A percentile compares a stretch with the other conserved stretches of the same genome.
Conservation (phyloP, 2,113 vertebrate species). For the Caretta caretta region DNA sequence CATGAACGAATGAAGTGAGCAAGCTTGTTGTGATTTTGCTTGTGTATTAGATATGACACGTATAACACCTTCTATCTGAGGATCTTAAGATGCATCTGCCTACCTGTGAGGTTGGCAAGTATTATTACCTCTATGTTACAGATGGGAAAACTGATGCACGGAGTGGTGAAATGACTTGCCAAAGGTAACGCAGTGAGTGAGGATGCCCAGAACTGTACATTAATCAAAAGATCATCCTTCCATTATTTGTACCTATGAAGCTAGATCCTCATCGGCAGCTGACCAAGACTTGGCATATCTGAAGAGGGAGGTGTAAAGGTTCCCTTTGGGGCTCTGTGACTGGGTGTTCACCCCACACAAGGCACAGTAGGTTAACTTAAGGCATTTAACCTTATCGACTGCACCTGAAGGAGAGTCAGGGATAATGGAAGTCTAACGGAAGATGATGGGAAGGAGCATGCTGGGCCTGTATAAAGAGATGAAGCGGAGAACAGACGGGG, state of each 20-base stretch:
- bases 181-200: not conserved
- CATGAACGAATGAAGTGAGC: not conserved
- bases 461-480: not conserved
- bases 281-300: accelerated
- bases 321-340: not conserved
- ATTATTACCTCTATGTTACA: accelerated
- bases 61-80: not conserved
- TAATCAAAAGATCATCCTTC: not conserved
- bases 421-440: not conserved
- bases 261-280: not conserved
- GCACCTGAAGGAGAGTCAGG: not conserved
- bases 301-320: not conserved
- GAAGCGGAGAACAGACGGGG: not conserved
- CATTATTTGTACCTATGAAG: not conserved
- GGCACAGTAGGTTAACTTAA: not conserved
- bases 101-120: not conserved
- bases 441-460: not conserved
- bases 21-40: not conserved
- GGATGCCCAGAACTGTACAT: not conserved
- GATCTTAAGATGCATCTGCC: not conserved
- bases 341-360: not conserved
- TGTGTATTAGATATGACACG: not conserved
- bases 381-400: not conserved
- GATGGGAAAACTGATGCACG: not conserved
- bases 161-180: not conserved